Conservation (phyloP, 1,140 invertebrate genomes). For the Drosophila ogumai region DNA sequence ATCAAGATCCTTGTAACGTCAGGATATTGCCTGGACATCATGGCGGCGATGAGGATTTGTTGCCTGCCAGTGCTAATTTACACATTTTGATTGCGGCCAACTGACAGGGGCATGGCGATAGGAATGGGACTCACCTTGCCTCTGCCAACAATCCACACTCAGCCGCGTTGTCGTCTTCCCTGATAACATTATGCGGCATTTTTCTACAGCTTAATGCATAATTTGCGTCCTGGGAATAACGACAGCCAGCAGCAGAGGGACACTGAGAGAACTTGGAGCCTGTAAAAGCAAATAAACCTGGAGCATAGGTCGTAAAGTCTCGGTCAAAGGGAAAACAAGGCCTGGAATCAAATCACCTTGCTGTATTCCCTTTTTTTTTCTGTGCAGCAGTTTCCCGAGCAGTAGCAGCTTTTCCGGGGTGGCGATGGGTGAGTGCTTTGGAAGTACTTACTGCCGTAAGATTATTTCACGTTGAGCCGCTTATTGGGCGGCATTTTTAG, state of each 20-base stretch:
- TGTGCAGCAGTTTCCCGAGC: slow-evolving; percentile 23
- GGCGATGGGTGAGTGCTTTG: slow-evolving; percentile 58
- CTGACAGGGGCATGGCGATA: slow-evolving; percentile 3
- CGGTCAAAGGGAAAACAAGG: too few relatives aligned
- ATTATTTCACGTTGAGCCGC: slow-evolving; percentile 74
- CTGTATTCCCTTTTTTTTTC: background rate
- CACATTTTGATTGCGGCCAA: slow-evolving; percentile 78
- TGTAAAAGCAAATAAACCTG: background rate
- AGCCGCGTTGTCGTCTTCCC: slow-evolving; percentile 24
- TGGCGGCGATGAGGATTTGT: slow-evolving; percentile 62
- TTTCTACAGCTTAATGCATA: slow-evolving; percentile 83
- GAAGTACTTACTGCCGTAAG: slow-evolving; percentile 75
- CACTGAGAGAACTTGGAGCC: background rate
- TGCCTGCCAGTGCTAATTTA: slow-evolving; percentile 74
- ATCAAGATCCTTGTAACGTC: slow-evolving; percentile 36
- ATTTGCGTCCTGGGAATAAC: slow-evolving; percentile 80
- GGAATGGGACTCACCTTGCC: slow-evolving; percentile 35
- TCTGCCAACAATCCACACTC: slow-evolving; percentile 20
- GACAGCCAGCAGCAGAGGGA: slow-evolving; percentile 19
- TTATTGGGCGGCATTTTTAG: slow-evolving; percentile 63
- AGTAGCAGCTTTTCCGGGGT: slow-evolving; percentile 28
- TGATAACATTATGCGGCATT: slow-evolving; percentile 80
- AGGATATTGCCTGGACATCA: slow-evolving; percentile 33
- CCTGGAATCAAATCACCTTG: background rate
- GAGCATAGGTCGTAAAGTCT: background rate